Evolutionary conservation across 1,140 invertebrate species (phyloP).

Genomic region (Neodiprion virginianus): DNA sequence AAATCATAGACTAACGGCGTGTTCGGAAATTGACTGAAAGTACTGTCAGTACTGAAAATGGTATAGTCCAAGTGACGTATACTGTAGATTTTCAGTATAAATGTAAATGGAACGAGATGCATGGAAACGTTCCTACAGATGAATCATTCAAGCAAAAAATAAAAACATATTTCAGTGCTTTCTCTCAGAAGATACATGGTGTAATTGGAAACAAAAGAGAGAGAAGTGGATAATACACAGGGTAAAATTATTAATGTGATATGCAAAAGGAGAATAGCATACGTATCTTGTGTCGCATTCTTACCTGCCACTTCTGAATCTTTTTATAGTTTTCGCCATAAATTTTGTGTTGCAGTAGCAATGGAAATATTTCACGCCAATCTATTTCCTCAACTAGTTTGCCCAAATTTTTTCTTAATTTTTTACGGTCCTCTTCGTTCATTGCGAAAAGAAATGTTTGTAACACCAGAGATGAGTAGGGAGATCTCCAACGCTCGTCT

Average conservation of each 20-base stretch:
- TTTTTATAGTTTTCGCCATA: conserved; percentile 45
- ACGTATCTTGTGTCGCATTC: background rate
- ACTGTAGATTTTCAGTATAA: background rate
- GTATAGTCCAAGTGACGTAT: no score
- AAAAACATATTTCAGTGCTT: background rate
- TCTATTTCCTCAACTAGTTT: conserved; percentile 34
- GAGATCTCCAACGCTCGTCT: no score
- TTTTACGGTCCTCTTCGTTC: conserved; percentile 38
- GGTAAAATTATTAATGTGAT: background rate
- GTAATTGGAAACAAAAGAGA: no score
- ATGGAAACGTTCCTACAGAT: background rate
- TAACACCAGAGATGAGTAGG: background rate
- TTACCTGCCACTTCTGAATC: conserved; percentile 43
- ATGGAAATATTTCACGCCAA: conserved; percentile 39
- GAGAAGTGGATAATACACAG: no score
- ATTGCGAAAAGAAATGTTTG: conserved; percentile 22
- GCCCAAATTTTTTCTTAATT: conserved; percentile 35
- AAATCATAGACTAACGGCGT: background rate
- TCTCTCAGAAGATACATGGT: no score
- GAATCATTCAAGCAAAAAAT: background rate
- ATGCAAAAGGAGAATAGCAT: conserved; percentile 5
- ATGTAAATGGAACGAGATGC: background rate
- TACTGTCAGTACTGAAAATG: no score
- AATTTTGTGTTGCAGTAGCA: conserved; percentile 40
- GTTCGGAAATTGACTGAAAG: no score